Conservation (phyloP, 2,797 vertebrate species). For the Telmatherina bonti region DNA sequence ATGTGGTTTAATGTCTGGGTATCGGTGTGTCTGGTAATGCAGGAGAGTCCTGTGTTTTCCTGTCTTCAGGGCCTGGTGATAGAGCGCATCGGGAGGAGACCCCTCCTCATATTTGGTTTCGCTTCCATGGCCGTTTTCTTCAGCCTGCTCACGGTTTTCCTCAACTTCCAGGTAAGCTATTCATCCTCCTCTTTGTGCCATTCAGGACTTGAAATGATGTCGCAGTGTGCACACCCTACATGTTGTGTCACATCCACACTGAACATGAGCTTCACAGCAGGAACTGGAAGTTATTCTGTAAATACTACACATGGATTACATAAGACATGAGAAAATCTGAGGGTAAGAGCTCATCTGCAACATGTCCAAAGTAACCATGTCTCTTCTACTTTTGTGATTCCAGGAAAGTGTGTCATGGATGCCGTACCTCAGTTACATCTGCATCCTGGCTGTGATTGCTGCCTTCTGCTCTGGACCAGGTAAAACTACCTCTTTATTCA, state of each 20-base stretch:
- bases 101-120: constrained; percentile 93
- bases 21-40: not conserved
- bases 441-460: constrained; percentile 92
- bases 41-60: not conserved
- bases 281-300: too few relatives aligned
- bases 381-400: not conserved
- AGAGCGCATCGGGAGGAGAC: constrained; percentile 88
- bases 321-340: too few relatives aligned
- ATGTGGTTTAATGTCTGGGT: not conserved
- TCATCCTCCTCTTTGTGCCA: constrained; percentile 6
- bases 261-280: not conserved
- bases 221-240: too few relatives aligned
- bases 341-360: not conserved
- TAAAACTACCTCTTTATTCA: constrained; percentile 70
- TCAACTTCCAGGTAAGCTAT: constrained; percentile 89
- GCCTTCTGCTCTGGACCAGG: constrained; percentile 98
- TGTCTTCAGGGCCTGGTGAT: constrained; percentile 89
- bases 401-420: constrained; percentile 88
- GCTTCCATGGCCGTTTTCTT: constrained; percentile 91
- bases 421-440: constrained; percentile 91
- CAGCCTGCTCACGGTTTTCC: constrained; percentile 87
- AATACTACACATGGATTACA: too few relatives aligned
- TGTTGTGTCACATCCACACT: not conserved
- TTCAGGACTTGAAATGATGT: constrained; percentile 1
- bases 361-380: not conserved